Percentiles rank a stretch among this genome's conserved stretches.
phyloP scores from a whole-genome alignment of 2,797 vertebrate species.

The Oryzias sinensis region DNA sequence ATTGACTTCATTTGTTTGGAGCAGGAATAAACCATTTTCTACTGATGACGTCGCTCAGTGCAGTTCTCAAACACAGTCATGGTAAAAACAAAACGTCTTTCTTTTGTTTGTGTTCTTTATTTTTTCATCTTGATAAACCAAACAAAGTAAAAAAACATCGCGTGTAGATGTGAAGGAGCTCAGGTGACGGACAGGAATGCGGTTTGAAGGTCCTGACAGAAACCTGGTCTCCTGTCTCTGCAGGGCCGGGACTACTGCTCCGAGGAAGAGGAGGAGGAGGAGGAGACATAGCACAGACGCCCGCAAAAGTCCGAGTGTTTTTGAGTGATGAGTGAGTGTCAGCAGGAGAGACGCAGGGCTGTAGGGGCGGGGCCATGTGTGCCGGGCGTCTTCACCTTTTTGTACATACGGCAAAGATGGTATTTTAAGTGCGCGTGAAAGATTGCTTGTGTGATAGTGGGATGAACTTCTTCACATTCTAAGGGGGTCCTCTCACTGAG shows the following conservation, averaged over 20 bases:
- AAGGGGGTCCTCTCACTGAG: slow-evolving; percentile 38
- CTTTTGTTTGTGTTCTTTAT: too few relatives aligned
- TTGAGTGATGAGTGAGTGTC: slow-evolving; percentile 27
- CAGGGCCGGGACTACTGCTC: slow-evolving; percentile 97
- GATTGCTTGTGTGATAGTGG: slow-evolving; percentile 30
- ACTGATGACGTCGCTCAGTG: too few relatives aligned
- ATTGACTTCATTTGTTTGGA: too few relatives aligned
- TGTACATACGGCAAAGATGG: slow-evolving; percentile 59
- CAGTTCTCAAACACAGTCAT: too few relatives aligned
- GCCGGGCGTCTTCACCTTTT: slow-evolving; percentile 22
- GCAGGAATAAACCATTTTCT: too few relatives aligned
- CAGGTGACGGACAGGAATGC: too few relatives aligned
- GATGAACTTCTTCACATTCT: slow-evolving; percentile 58
- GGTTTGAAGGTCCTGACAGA: too few relatives aligned
- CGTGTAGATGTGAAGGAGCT: too few relatives aligned
- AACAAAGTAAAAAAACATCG: too few relatives aligned
- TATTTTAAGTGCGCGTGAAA: slow-evolving; percentile 59
- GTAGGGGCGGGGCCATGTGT: background rate
- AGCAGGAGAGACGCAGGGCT: slow-evolving; percentile 10
- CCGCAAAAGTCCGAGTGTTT: slow-evolving; percentile 50
- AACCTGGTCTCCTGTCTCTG: slow-evolving; percentile 8
- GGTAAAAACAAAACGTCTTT: too few relatives aligned
- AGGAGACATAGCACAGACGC: slow-evolving; percentile 79
- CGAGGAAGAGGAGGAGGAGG: slow-evolving; percentile 84
- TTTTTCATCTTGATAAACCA: too few relatives aligned